Evolutionary conservation across 2,113 vertebrate species (phyloP), one percentile per base, ranked within the genome.

Genomic region (Entomyzon cyanotis): DNA sequence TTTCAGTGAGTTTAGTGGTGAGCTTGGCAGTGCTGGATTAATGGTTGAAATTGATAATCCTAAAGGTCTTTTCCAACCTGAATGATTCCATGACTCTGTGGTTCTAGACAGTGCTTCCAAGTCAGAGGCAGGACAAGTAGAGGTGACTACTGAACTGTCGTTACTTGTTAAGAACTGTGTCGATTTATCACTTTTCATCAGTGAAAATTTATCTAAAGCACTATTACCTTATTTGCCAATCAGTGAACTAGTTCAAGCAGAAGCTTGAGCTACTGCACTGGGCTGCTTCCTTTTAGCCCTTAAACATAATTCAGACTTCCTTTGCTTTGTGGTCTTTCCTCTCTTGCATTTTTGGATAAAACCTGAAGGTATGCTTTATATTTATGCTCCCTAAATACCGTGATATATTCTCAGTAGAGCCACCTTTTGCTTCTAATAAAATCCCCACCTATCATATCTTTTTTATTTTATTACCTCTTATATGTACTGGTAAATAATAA

Each of bases 401-500:
- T 87, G 69, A 76, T 80, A 39, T 78, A 49, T 68, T 82, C 47
- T 88, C 50, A 87, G 47, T 14, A 93, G 17, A 79, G 62, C 17
- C 69, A 71, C 22, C 59, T 95, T 87, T 93, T 77, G 14, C 67
- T 88, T 85, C 58, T 67, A 90, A 63, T 83, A 75, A 59, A 94
- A 74, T 52, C 30, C 15, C 37, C 59, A 84, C 13, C 11, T 49
- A 79, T 70, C 41, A 71, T 94, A 78, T 69, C 31, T 90, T 80
- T 85, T 80, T 35, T 68, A 18, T 89, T 80, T 79, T 76, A 84
- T 93, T 87, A 67, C 50, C 37, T 93, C 16, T 79, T 87, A n/a
- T 17, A 74, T 5, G 7, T 58, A 50, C n/a, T 76, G 24, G 41
- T 56, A 93, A 85, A 87, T 58, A 82, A 89, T 84, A 73, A 90